Evolutionary conservation across 2,888 invertebrate species (phyloP).

Genomic region (Meandrusa payeni): DNA sequence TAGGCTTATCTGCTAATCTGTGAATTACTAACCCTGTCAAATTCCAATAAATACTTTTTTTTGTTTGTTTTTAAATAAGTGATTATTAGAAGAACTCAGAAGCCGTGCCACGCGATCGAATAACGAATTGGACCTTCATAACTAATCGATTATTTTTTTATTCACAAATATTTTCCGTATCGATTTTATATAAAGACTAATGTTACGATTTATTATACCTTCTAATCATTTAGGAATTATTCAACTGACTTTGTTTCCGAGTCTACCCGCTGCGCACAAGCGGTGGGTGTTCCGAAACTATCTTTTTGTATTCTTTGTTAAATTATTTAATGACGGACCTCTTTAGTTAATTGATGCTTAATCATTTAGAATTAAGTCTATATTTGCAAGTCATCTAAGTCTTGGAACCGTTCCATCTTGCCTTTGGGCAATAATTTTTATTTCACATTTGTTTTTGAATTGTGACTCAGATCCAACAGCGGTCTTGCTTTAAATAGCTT

Average conservation of each 20-base stretch:
- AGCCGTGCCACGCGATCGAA: too few species aligned
- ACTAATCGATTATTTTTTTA: neutral
- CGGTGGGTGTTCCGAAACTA: conserved; percentile 20
- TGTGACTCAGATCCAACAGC: conserved; percentile 6
- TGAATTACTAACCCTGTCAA: too few species aligned
- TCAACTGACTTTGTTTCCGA: conserved; percentile 12
- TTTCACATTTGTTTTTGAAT: neutral
- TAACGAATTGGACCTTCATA: neutral
- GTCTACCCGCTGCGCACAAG: conserved; percentile 20
- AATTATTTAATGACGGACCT: conserved; percentile 8
- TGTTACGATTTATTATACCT: conserved; percentile 12
- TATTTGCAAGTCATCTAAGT: conserved; percentile 17
- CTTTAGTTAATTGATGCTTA: conserved; percentile 18
- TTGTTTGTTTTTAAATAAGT: too few species aligned
- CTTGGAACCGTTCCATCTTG: neutral
- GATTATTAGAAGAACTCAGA: too few species aligned
- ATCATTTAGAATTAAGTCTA: conserved; percentile 14
- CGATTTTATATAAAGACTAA: conserved; percentile 11
- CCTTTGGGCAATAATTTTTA: neutral
- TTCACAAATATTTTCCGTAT: neutral
- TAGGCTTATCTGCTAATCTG: too few species aligned
- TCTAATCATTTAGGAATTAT: conserved; percentile 15
- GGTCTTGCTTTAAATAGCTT: too few species aligned
- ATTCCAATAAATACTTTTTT: too few species aligned
- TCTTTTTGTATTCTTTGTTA: conserved; percentile 15